Evolutionary conservation across 2,113 vertebrate genomes (phyloP).

Genomic region (Coturnix japonica): DNA sequence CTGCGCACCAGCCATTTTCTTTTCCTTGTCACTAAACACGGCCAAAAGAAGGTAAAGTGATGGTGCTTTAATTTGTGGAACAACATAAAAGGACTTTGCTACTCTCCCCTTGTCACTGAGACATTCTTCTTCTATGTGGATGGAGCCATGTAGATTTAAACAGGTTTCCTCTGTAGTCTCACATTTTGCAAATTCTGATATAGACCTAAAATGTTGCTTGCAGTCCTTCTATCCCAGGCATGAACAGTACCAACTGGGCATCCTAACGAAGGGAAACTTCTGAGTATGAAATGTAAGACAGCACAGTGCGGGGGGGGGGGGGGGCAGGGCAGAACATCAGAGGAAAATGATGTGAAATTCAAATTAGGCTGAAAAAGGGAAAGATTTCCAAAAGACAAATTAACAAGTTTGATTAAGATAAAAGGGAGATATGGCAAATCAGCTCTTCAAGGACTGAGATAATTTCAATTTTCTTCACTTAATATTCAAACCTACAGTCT

Average conservation of each 20-base stretch:
- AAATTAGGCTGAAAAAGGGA: not conserved
- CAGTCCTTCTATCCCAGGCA: not conserved
- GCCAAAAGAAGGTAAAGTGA: not conserved
- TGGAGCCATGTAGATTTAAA: rapidly evolving
- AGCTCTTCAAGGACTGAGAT: not conserved
- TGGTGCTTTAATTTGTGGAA: not conserved
- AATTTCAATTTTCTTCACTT: slow-evolving; percentile 29
- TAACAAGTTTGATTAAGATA: slow-evolving; percentile 10
- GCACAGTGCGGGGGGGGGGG: not conserved
- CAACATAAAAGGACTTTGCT: not conserved
- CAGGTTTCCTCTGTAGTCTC: not conserved
- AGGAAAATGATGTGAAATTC: slow-evolving; percentile 14
- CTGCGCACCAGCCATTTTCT: not conserved
- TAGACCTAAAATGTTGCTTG: not conserved
- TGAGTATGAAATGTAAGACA: not conserved
- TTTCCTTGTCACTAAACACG: not conserved
- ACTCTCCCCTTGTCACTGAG: rapidly evolving
- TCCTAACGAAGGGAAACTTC: not conserved
- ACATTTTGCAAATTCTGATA: not conserved
- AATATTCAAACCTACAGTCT: slow-evolving; percentile 17
- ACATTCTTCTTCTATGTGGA: not conserved
- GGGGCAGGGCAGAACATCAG: not conserved
- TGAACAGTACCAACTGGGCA: not conserved
- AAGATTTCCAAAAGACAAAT: not conserved
- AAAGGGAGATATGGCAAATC: not conserved